A percentile compares a stretch with the other conserved stretches of the same genome.
phyloP scores from a whole-genome alignment of 1,140 invertebrate species.

The Scaptomyza graminum region DNA sequence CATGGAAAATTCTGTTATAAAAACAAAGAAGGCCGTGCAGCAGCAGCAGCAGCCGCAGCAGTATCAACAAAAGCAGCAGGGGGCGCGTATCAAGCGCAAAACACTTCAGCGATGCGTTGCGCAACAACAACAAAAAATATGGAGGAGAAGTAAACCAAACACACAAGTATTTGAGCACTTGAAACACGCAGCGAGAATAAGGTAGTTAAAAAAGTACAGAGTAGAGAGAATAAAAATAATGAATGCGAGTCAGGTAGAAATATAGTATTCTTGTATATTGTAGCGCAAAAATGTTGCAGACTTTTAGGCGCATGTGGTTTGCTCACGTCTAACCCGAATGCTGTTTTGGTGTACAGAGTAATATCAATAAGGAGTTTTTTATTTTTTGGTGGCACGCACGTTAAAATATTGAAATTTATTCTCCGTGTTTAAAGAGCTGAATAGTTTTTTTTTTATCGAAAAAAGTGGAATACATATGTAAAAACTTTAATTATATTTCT shows the following conservation, averaged over 20 bases:
- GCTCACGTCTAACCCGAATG: conserved; percentile 4
- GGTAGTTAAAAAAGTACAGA: not conserved
- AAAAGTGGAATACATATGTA: no score
- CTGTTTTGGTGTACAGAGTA: not conserved
- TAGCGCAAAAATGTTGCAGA: conserved; percentile 72
- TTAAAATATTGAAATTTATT: no score
- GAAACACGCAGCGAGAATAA: conserved; percentile 15
- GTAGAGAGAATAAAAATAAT: conserved; percentile 10
- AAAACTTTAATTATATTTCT: no score
- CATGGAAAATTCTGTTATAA: conserved; percentile 54
- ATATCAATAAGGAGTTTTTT: not conserved
- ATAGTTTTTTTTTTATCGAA: no score
- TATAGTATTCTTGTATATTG: no score
- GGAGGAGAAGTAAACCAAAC: conserved; percentile 17
- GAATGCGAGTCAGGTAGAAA: conserved; percentile 45
- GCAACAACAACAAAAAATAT: no score
- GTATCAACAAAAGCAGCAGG: not conserved
- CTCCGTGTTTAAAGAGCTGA: no score
- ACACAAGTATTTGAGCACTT: conserved; percentile 35
- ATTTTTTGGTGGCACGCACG: no score
- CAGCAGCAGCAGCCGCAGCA: not conserved
- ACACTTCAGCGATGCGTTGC: not conserved
- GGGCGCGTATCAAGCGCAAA: conserved; percentile 37
- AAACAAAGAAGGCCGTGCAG: conserved; percentile 28
- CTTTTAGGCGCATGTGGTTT: conserved; percentile 38